Evolutionary conservation across 2,113 vertebrate species (phyloP), one percentile per base, ranked within the genome.

Genomic region (Sorex araneus): DNA sequence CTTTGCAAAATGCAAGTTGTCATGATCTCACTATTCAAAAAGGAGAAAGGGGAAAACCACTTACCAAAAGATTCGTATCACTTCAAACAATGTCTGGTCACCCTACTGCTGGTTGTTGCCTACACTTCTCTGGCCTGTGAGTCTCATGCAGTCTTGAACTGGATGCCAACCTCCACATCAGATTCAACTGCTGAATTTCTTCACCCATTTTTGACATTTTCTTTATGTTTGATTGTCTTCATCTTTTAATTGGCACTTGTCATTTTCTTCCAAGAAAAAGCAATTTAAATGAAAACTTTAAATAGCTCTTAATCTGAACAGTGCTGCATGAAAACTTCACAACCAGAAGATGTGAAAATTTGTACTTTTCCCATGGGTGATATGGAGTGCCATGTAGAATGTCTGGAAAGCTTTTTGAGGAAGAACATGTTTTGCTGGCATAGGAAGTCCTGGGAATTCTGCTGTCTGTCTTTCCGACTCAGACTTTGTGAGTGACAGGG

Each of bases 21-120:
- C 94, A 92, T 95, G 96, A 94, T 92, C 89, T 96, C 91, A 63
- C 73, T 85, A 79, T 76, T 96, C 16, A 92, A 87, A 94, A 95
- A 67, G 43, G 54, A 40, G 74, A 30, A 4, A 19, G 9, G 7
- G 66, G 16, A 2, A 8, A 95, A 90, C 83, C 84, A 93, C n/a
- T 80, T 95, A 92, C 70, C 57, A 70, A 81, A 88, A 93, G 80
- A 95, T 81, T 92, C 88, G n/a, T 85, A 94, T 89, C 71, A 7
- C 10, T 28, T 66, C 57, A 76, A 92, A 82, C 43, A 94, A 91
- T 54, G 69, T 64, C 78, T 84, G 9, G 23, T 6, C 12, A 32
- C 47, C 45, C 30, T 50, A 95, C 82, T 85, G 78, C 60, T 76
- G 21, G 8, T 47, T 10, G 8, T 87, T 1, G n/a, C 89, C 91